Conservation (phyloP, 2,797 vertebrate species). For the Brachymystax lenok region DNA sequence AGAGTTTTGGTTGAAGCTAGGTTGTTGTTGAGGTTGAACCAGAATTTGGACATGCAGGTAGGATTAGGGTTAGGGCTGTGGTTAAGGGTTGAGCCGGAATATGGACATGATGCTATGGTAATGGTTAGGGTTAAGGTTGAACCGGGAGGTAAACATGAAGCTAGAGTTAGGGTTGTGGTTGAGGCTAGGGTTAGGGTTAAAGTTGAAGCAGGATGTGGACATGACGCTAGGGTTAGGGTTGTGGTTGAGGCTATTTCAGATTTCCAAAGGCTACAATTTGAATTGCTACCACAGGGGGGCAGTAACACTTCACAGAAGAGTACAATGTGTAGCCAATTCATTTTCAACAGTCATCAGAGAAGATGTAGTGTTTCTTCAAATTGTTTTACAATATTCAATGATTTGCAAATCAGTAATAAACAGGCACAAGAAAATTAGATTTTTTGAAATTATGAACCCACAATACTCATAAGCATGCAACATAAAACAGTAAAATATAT, state of each 20-base stretch:
- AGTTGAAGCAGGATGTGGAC: neutral
- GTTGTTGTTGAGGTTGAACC: too few relatives aligned
- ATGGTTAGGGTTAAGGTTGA: neutral
- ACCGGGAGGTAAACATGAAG: neutral
- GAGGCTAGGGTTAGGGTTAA: neutral
- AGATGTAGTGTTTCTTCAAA: neutral
- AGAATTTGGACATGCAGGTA: neutral
- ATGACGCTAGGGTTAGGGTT: neutral
- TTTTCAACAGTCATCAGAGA: neutral
- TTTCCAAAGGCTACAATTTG: conserved; percentile 7
- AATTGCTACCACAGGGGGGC: conserved; percentile 61
- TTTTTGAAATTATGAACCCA: too few relatives aligned
- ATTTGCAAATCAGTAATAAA: neutral
- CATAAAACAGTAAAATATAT: neutral
- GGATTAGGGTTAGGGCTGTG: neutral
- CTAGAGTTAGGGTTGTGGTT: neutral
- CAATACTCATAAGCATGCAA: neutral
- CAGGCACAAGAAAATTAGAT: neutral
- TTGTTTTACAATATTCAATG: too few relatives aligned
- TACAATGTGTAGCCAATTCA: neutral
- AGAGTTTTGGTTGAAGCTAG: neutral
- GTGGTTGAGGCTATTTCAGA: neutral
- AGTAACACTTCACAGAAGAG: conserved; percentile 54
- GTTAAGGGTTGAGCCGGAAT: neutral
- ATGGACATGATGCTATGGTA: neutral